Conservation (phyloP, 2,113 vertebrate species). For the Piprites chloris region DNA sequence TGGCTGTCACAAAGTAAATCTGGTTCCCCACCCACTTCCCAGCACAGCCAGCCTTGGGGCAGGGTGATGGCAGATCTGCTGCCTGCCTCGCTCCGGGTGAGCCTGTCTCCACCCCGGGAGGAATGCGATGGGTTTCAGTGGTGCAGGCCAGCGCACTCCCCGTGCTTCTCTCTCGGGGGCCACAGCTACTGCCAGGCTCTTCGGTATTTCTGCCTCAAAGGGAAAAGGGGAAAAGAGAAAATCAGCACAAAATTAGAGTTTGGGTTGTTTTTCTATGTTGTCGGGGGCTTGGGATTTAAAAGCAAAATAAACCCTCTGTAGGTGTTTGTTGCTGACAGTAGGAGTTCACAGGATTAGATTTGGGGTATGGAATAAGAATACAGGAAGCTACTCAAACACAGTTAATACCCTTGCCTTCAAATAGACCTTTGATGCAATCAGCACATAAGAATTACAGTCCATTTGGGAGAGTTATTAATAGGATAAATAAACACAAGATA, state of each 20-base stretch:
- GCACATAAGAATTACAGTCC: background rate
- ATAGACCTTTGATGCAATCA: background rate
- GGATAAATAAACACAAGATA: background rate
- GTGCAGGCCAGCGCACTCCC: background rate
- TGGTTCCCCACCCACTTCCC: constrained; percentile 8
- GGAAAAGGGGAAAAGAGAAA: background rate
- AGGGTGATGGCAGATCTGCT: constrained; percentile 34
- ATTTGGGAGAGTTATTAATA: background rate
- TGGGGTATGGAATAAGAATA: background rate
- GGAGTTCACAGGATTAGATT: constrained; percentile 6
- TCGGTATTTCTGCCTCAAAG: background rate
- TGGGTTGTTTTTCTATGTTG: background rate
- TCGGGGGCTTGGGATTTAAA: background rate
- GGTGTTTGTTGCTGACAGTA: constrained; percentile 18
- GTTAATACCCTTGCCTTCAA: background rate
- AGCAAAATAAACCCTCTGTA: background rate
- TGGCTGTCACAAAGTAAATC: background rate
- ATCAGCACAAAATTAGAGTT: background rate
- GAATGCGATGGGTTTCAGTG: background rate
- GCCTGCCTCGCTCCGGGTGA: background rate
- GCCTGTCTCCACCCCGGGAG: background rate
- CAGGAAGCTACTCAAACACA: background rate
- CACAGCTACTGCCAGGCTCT: background rate
- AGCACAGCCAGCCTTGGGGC: constrained; percentile 40
- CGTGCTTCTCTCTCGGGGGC: background rate